Base-by-base conservation (phyloP, 64 coral and sea anemone genomes). In the Acropora yongei region DNA sequence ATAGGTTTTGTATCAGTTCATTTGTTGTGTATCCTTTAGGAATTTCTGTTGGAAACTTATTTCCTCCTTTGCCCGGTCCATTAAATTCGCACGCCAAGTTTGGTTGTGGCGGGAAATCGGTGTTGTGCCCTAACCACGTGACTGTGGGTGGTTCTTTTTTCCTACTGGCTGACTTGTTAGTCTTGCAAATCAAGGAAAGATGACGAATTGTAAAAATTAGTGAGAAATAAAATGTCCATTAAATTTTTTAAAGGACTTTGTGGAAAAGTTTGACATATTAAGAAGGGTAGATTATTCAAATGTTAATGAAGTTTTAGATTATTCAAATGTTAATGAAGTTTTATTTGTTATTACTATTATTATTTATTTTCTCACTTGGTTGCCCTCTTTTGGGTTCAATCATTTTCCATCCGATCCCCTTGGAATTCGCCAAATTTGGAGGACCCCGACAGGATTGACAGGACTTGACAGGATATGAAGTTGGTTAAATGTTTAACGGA, bases 121-220 rank as follows among this genome's bases (percentile, higher is more conserved):
- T 41, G 10, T 55, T 57, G 30, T 82, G 41, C 40, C 42, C 79
- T 11, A 82, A 43, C 30, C 39, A 82, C 55, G 55, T 82, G 57
- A 82, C 30, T 41, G 39, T 49, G 44, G 17, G 20, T 71, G 45
- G 65, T 30, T 30, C 30, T 0, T 68, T 47, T 44, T 18, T 49
- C 5, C 65, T 45, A 48, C 20, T 49, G 61, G 65, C 82, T 72
- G 65, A 71, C 20, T 46, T 65, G 42, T 81, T 42, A 11, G 51
- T 81, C 20, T 67, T 83, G 9, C 43, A 83, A 68, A 67, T 67
- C 40, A 5, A 30, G 30, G 60, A 47, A 41, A 71, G 47, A 30
- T 8, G 61, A 71, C 65, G 42, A 48, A 68, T 85, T 85, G 82
- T 85, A 69, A 85, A 85, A 85, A 85, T 7, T 44, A 48, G 43